Base-by-base conservation (phyloP, 2,888 invertebrate species). In the Lochmaea crataegi region DNA sequence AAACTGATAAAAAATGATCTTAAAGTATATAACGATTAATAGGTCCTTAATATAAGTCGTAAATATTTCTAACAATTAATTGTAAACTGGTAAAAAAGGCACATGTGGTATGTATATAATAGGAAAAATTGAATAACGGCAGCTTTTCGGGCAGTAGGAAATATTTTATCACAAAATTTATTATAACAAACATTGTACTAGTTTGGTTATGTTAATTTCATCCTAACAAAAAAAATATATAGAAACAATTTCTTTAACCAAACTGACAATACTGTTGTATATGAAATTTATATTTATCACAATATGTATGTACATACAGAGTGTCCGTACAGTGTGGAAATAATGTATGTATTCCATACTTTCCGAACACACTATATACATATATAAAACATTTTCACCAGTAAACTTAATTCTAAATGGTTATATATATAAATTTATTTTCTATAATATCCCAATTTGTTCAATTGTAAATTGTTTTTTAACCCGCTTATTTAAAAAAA, bases 141-240 rank as follows among this genome's bases (percentile, higher is more conserved):
- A 70, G 70, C 65, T 18, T 56, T 48, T 61, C 14, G n/a, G 69
- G 70, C 70, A 70, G 70, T 67, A 64, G 45, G 57, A 70, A 64
- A 64, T 56, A 12, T 45, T 22, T 9, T 70, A 70, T 70, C 70
- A 70, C 70, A 70, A 68, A 65, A 65, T 32, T 61, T 53, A 22
- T 56, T 42, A 63, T 18, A 12, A 41, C 45, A 63, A 69, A 68
- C 45, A 69, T 42, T 56, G 22, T 63, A 41, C 53, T n/a, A 42
- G 45, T 68, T 61, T 9, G 2, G 22, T 61, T n/a, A 22, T n/a
- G n/a, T n/a, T n/a, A n/a, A n/a, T n/a, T n/a, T n/a, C n/a, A n/a
- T n/a, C n/a, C n/a, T n/a, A n/a, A n/a, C n/a, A n/a, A n/a, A 58
- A 18, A 45, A 64, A 41, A 38, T 38, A 7, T 38, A 22, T 38